Percentiles rank a stretch among this genome's conserved stretches.
Evolutionary conservation across 2,888 invertebrate genomes (phyloP).

Genomic region (Cyrtodaria siliqua): DNA sequence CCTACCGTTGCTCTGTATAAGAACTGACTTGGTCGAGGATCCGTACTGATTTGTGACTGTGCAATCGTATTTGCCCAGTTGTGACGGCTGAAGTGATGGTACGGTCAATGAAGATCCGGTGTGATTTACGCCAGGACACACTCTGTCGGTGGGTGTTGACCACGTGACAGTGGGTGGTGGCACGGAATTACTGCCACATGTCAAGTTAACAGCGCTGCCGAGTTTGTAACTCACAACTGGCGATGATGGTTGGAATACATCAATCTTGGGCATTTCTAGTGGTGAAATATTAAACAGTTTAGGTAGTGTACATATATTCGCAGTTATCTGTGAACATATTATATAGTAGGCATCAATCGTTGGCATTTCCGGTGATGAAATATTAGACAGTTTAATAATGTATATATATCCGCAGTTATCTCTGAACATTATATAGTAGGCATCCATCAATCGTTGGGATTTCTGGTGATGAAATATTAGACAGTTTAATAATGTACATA

Average conservation of each 20-base stretch:
- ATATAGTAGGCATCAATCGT: background rate
- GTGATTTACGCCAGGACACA: slow-evolving; percentile 1
- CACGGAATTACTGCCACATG: slow-evolving; percentile 35
- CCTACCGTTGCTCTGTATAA: slow-evolving; percentile 30
- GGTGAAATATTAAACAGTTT: too few species aligned
- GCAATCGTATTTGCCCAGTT: slow-evolving; percentile 49
- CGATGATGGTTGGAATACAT: slow-evolving; percentile 33
- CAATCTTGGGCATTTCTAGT: slow-evolving; percentile 34
- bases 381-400: too few species aligned
- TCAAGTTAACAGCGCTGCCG: slow-evolving; percentile 19
- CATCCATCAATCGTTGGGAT: too few species aligned
- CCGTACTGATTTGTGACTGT: slow-evolving; percentile 37
- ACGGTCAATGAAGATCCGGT: slow-evolving; percentile 8
- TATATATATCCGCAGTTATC: too few species aligned
- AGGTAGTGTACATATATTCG: too few species aligned
- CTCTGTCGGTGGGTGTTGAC: slow-evolving; percentile 14
- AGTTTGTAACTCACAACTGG: slow-evolving; percentile 5
- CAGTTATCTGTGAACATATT: too few species aligned
- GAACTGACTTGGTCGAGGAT: slow-evolving; percentile 27
- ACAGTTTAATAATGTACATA: too few species aligned
- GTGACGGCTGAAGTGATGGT: slow-evolving; percentile 46
- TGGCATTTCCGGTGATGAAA: background rate
- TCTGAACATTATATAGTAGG: too few species aligned
- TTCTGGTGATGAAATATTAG: too few species aligned
- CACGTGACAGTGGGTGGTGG: slow-evolving; percentile 33